Base-by-base conservation (phyloP, 2,888 invertebrate species). In the Xanthia togata region DNA sequence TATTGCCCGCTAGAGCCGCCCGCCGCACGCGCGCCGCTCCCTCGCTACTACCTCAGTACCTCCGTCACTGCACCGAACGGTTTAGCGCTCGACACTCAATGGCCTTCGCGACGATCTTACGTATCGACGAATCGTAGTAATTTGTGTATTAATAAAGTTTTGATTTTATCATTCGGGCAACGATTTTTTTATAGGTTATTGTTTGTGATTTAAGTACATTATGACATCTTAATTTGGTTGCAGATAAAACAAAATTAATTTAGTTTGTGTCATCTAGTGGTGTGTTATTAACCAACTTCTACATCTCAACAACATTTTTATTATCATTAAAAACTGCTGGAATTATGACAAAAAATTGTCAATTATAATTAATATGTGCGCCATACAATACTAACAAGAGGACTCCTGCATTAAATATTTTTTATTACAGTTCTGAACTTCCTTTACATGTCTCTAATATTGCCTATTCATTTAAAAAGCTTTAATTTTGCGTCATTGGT, bases 1-100 rank as follows among this genome's bases (percentile, higher is more conserved):
- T 95, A 95, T 94, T 95, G 95, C 94, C 95, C 95, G 94, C 92
- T 75, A 83, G 76, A 65, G 88, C 89, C 89, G 90, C 87, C 84
- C 84, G 89, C 85, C 76, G 79, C 84, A 72, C 87, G 87, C 90
- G 83, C 90, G 82, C 82, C 77, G 76, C 71, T 63, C 81, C 20
- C 41, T 73, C 84, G 79, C 62, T 74, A 50, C 82, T 79, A 50
- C 82, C 85, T 86, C 79, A 64, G 53, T 64, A 26, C 81, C 84
- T 85, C 76, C 76, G 53, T 76, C 79, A 84, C 79, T 76, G 69
- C 79, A 78, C 75, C 79, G 68, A 87, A 86, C 83, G 81, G 77
- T 85, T 82, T 84, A 89, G 73, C 84, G 81, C 86, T 79, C 76
- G 71, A 73, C 76, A 79, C 83, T 80, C 79, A 81, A 73, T 90